Percentiles rank a stretch among this genome's conserved stretches.
These are phyloP conservation scores for Acanthopagrus latus DNA, from an alignment of 2,797 vertebrate species.

Conservation along the genomic window DNA sequence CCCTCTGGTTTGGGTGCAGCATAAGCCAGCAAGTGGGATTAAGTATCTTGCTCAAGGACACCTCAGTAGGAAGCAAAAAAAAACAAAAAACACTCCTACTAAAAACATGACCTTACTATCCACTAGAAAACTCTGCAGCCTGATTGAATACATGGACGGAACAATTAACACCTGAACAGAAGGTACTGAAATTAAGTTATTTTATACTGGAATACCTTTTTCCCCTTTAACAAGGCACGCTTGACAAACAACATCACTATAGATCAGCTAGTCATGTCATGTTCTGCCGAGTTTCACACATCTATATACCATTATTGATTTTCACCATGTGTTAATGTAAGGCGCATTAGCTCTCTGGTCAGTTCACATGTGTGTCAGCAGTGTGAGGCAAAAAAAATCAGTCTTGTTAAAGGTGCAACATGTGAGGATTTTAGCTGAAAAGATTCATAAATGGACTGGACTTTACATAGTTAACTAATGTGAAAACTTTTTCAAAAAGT, in stretches of 20 bases:
- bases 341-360: neutral
- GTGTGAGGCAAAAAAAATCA: neutral
- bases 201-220: neutral
- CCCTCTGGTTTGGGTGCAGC: conserved; percentile 30
- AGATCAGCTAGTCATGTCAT: conserved; percentile 1
- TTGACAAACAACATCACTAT: neutral
- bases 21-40: conserved; percentile 49
- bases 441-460: too few species aligned
- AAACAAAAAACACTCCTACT: conserved; percentile 1
- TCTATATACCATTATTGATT: neutral
- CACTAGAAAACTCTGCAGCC: neutral
- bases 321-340: neutral
- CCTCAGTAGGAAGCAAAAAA: conserved; percentile 23
- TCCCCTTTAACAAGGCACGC: neutral
- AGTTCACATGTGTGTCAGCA: neutral
- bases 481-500: too few species aligned
- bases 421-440: too few species aligned
- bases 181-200: neutral
- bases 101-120: conserved; percentile 14
- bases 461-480: too few species aligned
- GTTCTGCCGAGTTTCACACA: neutral
- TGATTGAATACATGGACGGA: neutral
- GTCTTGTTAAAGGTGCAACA: neutral
- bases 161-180: neutral
- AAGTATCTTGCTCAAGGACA: conserved; percentile 49